Evolutionary conservation across 2,888 invertebrate species (phyloP), one percentile per base, ranked within the genome.

Genomic region (Spilarctia lutea): DNA sequence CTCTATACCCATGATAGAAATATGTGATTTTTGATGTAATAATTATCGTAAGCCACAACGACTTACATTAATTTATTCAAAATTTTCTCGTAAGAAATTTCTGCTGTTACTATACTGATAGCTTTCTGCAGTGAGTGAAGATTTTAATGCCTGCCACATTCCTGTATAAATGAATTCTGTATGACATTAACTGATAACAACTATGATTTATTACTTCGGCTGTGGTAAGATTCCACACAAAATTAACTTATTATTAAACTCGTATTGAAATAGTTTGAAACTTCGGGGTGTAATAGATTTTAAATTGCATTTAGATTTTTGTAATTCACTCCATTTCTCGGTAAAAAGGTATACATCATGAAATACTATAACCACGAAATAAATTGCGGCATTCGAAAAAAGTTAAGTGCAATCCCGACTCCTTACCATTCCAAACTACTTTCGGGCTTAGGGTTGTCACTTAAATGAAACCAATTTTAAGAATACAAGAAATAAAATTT

Each of bases 311-410:
- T 3, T 2, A 0, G 30, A 30, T 16, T 63, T 30, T 16, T 30
- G 30, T 30, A 30, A 63, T 18, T 30, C 16, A 30, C 16, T 30
- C 3, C 1, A 18, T 60, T 60, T 60, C 24, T 48, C 65, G 65
- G 71, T 83, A 79, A 83, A 77, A 83, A 84, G 83, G 81, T 79
- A 85, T 85, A 85, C 78, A 80, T 83, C 77, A 52, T 76, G 39
- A 60, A 42, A 39, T 65, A 39, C 11, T 80, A 79, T 79, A 83
- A 87, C 27, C 63, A 30, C 63, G 30, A 88, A 86, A 87, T 86
- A 88, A 87, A 87, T 88, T 85, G 82, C 80, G 84, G 83, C 83
- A 73, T 84, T 84, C 80, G 81, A 81, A 82, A 83, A 79, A 86
- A 83, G 82, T 81, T 84, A 86, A 88, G 84, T 86, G 86, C 82